Conservation (phyloP, 2,113 vertebrate genomes). For the Pollachius pollachius region DNA sequence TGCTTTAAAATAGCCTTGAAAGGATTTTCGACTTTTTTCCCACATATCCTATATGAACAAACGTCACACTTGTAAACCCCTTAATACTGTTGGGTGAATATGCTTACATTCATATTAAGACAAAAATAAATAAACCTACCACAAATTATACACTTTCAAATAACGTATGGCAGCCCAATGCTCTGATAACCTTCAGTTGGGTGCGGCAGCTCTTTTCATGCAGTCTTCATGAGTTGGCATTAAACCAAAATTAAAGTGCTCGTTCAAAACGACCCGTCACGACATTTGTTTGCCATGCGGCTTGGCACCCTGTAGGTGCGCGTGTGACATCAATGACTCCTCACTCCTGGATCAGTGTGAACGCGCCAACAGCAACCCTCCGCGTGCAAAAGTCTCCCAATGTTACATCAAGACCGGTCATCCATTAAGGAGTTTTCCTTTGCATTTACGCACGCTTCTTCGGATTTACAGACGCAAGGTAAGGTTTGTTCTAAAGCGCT, state of each 20-base stretch:
- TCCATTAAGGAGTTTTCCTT: neutral
- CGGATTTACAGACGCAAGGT: neutral
- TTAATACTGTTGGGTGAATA: no score
- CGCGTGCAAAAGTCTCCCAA: neutral
- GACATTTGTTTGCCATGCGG: slow-evolving; percentile 47
- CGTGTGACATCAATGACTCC: slow-evolving; percentile 59
- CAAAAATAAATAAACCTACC: neutral
- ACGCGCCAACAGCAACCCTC: slow-evolving; percentile 35
- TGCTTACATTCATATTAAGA: no score
- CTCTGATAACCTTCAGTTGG: slow-evolving; percentile 59
- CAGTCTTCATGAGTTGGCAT: slow-evolving; percentile 54
- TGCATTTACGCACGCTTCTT: neutral
- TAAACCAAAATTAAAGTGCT: slow-evolving; percentile 64
- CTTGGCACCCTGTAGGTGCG: slow-evolving; percentile 50
- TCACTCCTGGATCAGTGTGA: slow-evolving; percentile 45
- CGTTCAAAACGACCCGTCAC: slow-evolving; percentile 56
- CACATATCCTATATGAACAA: no score
- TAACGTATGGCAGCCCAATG: slow-evolving; percentile 19
- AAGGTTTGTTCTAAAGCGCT: neutral
- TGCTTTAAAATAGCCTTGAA: no score
- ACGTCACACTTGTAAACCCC: no score
- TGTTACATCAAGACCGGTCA: no score
- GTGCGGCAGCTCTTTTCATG: slow-evolving; percentile 54
- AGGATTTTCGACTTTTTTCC: no score
- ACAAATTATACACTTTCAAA: slow-evolving; percentile 7